phyloP scores from a whole-genome alignment of 2,888 invertebrate genomes.

The Drosophila multiciliata region DNA sequence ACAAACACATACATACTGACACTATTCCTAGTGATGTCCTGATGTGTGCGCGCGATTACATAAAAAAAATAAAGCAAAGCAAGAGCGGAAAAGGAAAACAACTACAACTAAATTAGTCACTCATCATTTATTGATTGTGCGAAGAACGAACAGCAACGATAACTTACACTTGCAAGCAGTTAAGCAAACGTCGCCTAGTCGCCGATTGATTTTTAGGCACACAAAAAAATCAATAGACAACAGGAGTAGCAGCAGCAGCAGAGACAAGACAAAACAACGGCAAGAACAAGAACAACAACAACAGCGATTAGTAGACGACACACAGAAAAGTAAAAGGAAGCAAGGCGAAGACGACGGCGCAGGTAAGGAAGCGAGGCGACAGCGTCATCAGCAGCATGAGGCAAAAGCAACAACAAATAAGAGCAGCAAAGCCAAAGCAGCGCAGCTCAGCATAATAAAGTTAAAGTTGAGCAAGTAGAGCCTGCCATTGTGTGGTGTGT shows the following conservation, averaged over 20 bases:
- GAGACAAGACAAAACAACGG: constrained; percentile 38
- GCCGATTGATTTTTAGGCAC: constrained; percentile 35
- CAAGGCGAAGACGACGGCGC: constrained; percentile 15
- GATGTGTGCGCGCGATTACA: constrained; percentile 46
- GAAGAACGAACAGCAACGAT: constrained; percentile 14
- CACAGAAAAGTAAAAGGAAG: constrained; percentile 21
- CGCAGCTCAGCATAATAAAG: constrained; percentile 42
- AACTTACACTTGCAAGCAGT: constrained; percentile 39
- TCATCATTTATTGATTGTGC: constrained; percentile 66
- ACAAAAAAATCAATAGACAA: constrained; percentile 56
- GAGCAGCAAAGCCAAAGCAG: constrained; percentile 8
- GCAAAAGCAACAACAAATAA: not conserved
- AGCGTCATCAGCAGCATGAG: constrained; percentile 24
- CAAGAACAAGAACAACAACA: constrained; percentile 38
- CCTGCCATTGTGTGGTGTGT: not conserved
- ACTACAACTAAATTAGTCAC: constrained; percentile 53
- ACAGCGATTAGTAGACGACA: constrained; percentile 43
- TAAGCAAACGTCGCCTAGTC: constrained; percentile 55
- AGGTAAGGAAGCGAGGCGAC: constrained; percentile 45
- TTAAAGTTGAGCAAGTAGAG: constrained; percentile 49
- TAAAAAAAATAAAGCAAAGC: constrained; percentile 36
- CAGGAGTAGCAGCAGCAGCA: constrained; percentile 33
- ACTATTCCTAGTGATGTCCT: constrained; percentile 10
- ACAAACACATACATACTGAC: not conserved
- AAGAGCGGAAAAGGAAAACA: constrained; percentile 8